Base-by-base conservation (phyloP, 2,113 vertebrate genomes). In the Elachura formosa region DNA sequence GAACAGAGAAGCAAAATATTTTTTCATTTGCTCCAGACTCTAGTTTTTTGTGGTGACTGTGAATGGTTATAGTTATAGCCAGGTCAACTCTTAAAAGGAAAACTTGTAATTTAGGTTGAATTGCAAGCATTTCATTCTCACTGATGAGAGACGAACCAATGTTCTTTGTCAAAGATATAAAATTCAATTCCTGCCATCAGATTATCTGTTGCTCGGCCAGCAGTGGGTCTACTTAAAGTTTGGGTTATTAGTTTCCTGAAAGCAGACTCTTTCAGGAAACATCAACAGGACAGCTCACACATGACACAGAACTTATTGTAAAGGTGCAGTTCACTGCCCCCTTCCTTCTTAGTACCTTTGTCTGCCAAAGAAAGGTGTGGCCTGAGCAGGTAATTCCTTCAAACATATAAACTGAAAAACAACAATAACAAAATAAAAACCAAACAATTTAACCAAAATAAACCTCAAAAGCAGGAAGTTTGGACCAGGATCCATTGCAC, bases 221-320 rank as follows among this genome's bases (percentile, higher is more conserved):
- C 23, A 78, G 23, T 52, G 18, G 12, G 8, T 63, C 43, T 11
- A 8, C 33, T 36, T 93, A 69, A 92, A 62, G 64, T 28, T 10
- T 21, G 43, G 51, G 3, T 90, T 87, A 45, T 36, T 0, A 0
- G 22, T 61, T 23, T 55, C 5, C 26, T 66, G 28, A 81, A 51
- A 59, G 41, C 40, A n/a, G 20, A n/a, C 10, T 81, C 36, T 36
- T 87, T 77, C 31, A 61, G 78, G 22, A 71, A 28, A 10, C 38
- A 38, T 69, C 26, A 64, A 26, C 23, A 64, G n/a, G 23, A 15
- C 29, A 76, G n/a, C 34, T 58, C 0, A 0, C 12, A 12, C 0
- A 0, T 49, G 46, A 54, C 10, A 3, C 52, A 31, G 41, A 75
- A 62, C 38, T 72, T 23, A 24, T 78, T 29, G 82, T 76, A 82